Evolutionary conservation across 1,140 invertebrate species (phyloP), one percentile per base, ranked within the genome.

Genomic region (Brachionus manjavacas): DNA sequence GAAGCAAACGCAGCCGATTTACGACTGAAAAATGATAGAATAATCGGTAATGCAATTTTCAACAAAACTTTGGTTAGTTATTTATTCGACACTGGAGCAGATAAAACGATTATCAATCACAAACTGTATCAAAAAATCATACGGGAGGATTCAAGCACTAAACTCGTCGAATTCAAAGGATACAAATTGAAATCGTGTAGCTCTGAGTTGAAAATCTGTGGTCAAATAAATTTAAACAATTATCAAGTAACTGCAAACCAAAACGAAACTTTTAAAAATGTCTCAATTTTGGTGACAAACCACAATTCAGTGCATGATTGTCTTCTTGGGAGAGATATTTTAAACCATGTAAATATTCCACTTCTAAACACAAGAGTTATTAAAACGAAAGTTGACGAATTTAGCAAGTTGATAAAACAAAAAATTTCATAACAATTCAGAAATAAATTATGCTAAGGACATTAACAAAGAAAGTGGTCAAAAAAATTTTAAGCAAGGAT

Each of bases 211-310:
- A 68, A 68, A n/a, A 68, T 68, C 28, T 68, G 35, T n/a, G 64
- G 64, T 68, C 28, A 68, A 68, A 68, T 68, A 68, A 68, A 68
- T 68, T 68, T 68, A 68, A 68, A 68, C 64, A 68, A 68, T 68
- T 28, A 28, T 25, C 64, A 68, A n/a, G 64, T 25, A 68, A 68
- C 64, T 31, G 64, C 64, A 68, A 68, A 68, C 31, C 12, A 68
- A 68, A 68, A 68, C 28, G 64, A 68, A 68, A 68, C 28, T 68
- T 68, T 68, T 35, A 68, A 68, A 11, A 68, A 68, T 68, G 64
- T 68, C 28, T 31, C 64, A 68, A 68, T 68, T 31, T n/a, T 68
- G n/a, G 64, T 68, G 9, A 68, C 64, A 68, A 68, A 68, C 31
- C 20, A 68, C n/a, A 68, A 68, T 31, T 68, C 64, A 68, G 28